phyloP scores from a whole-genome alignment of 2,113 vertebrate species.

The Colistium nudipinnis region DNA sequence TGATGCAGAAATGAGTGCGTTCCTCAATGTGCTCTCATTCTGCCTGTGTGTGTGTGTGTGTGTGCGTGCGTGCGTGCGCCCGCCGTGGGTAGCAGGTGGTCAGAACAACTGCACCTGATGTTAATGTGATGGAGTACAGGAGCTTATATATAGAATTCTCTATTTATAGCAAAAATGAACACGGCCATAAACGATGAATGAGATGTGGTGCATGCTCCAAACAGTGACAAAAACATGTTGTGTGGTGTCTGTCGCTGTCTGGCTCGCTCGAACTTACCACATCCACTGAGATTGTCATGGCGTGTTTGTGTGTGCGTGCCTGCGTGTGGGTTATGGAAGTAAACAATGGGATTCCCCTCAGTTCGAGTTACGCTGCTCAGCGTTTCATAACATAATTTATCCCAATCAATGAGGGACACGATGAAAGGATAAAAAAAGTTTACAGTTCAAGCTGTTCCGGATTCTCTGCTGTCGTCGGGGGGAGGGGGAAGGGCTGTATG shows the following conservation, averaged over 20 bases:
- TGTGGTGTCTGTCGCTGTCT: neutral
- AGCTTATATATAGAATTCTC: slow-evolving; percentile 13
- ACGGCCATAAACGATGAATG: slow-evolving; percentile 3
- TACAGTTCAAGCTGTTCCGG: slow-evolving; percentile 21
- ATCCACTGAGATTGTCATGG: neutral
- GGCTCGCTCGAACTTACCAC: neutral
- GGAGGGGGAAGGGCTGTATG: neutral
- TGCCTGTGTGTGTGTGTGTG: slow-evolving; percentile 45
- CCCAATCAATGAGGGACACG: slow-evolving; percentile 22
- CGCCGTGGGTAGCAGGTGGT: slow-evolving; percentile 56
- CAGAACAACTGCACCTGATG: slow-evolving; percentile 54
- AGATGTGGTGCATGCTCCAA: slow-evolving; percentile 23
- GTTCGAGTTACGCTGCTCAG: slow-evolving; percentile 39
- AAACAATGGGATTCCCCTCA: slow-evolving; percentile 12
- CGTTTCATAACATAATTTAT: slow-evolving; percentile 28
- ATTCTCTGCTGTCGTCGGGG: neutral
- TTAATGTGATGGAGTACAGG: slow-evolving; percentile 44
- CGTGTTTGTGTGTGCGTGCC: slow-evolving; percentile 12
- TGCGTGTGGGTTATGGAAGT: neutral
- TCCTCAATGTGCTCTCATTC: slow-evolving; percentile 68
- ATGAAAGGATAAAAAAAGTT: slow-evolving; percentile 12
- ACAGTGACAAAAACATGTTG: neutral
- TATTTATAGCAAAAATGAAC: slow-evolving; percentile 50
- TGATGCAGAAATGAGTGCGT: slow-evolving; percentile 55
- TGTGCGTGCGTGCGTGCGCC: slow-evolving; percentile 27